These are phyloP conservation scores for Phorcus lineatus DNA, from an alignment of 2,888 invertebrate genomes.

Conservation along the genomic window DNA sequence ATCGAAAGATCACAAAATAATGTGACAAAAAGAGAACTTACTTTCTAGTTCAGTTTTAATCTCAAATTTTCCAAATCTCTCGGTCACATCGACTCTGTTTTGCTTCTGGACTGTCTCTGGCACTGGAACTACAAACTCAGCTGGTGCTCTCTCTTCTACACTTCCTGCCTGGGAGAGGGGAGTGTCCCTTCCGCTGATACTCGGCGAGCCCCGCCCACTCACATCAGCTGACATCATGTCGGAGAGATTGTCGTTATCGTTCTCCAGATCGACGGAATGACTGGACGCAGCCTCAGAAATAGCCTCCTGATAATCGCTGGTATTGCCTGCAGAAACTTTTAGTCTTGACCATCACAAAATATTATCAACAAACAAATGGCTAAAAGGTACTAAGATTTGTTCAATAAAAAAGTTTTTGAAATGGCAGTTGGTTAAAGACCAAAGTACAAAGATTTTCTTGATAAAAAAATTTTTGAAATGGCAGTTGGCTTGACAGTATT, in stretches of 20 bases:
- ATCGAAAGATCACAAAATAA: not conserved
- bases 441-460: no score
- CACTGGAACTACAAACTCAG: constrained; percentile 66
- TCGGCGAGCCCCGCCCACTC: constrained; percentile 82
- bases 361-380: not conserved
- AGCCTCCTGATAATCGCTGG: constrained; percentile 94
- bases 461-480: no score
- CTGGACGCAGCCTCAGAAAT: constrained; percentile 97
- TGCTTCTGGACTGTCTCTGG: constrained; percentile 81
- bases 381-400: no score
- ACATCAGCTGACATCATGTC: constrained; percentile 99
- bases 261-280: constrained; percentile 86
- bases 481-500: no score
- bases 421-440: no score
- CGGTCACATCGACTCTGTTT: constrained; percentile 95
- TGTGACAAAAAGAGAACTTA: constrained; percentile 42
- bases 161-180: constrained; percentile 88
- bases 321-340: constrained; percentile 79
- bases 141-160: constrained; percentile 59
- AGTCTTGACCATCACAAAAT: not conserved
- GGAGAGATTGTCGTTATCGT: constrained; percentile 86
- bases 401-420: no score
- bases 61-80: constrained; percentile 98
- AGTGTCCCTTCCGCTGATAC: constrained; percentile 84
- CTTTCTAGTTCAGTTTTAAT: constrained; percentile 78